Evolutionary conservation across 2,888 invertebrate species (phyloP).

Genomic region (Brachyptera risi): DNA sequence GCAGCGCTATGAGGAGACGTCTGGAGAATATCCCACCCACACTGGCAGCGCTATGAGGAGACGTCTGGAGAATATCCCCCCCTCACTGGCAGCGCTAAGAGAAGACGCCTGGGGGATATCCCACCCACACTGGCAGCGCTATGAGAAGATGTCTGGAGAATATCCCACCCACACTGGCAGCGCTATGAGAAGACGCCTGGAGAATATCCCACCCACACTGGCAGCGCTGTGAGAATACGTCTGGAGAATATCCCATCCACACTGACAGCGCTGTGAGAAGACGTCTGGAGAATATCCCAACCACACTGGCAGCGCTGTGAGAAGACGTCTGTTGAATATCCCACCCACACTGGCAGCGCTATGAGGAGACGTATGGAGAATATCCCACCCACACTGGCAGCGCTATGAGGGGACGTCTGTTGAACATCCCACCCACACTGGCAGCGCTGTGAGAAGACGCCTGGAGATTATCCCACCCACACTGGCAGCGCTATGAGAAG

Average conservation of each 20-base stretch:
- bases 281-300: background rate
- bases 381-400: background rate
- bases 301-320: background rate
- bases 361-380: background rate
- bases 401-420: background rate
- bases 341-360: background rate
- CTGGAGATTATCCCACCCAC: background rate
- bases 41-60: background rate
- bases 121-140: background rate
- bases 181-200: background rate
- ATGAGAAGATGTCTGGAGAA: background rate
- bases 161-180: background rate
- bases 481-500: background rate
- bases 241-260: background rate
- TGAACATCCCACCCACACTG: background rate
- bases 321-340: background rate
- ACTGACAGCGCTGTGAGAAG: background rate
- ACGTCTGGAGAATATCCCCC: background rate
- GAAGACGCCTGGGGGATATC: background rate
- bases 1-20: background rate
- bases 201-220: background rate
- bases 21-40: background rate
- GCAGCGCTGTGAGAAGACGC: background rate
- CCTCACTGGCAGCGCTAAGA: background rate
- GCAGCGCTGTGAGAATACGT: background rate